Percentiles rank a stretch among this genome's conserved stretches.
phyloP scores from a whole-genome alignment of 2,797 vertebrate genomes.

The Apogon talboti region DNA sequence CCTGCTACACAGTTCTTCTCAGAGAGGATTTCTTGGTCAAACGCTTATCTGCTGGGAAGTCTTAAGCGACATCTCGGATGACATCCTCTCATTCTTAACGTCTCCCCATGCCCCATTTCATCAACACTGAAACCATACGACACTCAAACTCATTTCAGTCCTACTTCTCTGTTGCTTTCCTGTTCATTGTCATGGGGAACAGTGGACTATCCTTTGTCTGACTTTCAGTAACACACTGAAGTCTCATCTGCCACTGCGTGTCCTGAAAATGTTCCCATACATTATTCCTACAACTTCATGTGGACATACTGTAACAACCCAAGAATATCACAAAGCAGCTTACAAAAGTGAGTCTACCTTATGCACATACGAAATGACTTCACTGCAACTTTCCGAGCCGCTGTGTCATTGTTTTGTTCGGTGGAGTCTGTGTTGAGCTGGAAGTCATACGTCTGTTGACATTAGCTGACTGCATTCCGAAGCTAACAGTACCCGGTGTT shows the following conservation, averaged over 20 bases:
- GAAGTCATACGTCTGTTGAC: too few relatives aligned
- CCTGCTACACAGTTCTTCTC: slow-evolving; percentile 10
- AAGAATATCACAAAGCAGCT: slow-evolving; percentile 1
- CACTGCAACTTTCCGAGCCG: too few relatives aligned
- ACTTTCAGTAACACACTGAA: slow-evolving; percentile 28
- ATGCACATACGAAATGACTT: too few relatives aligned
- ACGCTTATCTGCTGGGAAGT: slow-evolving; percentile 25
- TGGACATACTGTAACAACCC: background rate
- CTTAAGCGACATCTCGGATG: slow-evolving; percentile 22
- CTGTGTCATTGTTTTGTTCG: too few relatives aligned
- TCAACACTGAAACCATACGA: slow-evolving; percentile 11
- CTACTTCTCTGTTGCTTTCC: background rate
- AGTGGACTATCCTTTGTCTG: slow-evolving; percentile 5
- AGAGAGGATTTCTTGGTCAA: slow-evolving; percentile 1
- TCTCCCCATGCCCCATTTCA: slow-evolving; percentile 38
- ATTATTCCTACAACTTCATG: slow-evolving; percentile 1
- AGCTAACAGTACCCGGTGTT: too few relatives aligned
- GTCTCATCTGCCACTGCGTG: slow-evolving; percentile 5
- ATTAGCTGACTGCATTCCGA: too few relatives aligned
- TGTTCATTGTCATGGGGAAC: slow-evolving; percentile 4
- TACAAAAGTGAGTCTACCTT: too few relatives aligned
- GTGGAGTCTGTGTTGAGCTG: too few relatives aligned
- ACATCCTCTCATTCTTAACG: slow-evolving; percentile 6
- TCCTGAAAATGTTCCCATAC: slow-evolving; percentile 8
- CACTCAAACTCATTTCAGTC: slow-evolving; percentile 21